These are phyloP conservation scores for Ctenopoma kingsleyae DNA, from an alignment of 2,797 vertebrate species.

Conservation along the genomic window DNA sequence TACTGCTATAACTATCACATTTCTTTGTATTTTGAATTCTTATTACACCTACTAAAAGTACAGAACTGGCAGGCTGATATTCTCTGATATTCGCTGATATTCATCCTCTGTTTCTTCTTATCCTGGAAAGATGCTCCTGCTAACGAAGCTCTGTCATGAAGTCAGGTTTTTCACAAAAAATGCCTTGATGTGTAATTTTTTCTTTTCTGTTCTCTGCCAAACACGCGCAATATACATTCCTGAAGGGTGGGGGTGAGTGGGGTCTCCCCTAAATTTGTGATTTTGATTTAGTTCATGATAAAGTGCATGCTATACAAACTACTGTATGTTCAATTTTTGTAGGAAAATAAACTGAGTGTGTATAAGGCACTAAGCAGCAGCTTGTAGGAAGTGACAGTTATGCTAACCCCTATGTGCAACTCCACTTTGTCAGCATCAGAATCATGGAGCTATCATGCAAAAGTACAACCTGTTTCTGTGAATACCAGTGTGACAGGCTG, in stretches of 20 bases:
- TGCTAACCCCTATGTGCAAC: neutral
- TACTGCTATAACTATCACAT: neutral
- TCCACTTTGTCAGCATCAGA: slow-evolving; percentile 21
- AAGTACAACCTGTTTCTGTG: slow-evolving; percentile 25
- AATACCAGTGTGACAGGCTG: neutral
- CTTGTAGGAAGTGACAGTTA: slow-evolving; percentile 23
- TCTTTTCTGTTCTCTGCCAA: neutral
- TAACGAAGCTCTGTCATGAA: no score
- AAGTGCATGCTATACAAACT: neutral
- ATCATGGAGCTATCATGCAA: neutral
- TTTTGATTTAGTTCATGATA: neutral
- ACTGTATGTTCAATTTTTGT: neutral
- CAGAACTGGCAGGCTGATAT: neutral
- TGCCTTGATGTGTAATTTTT: slow-evolving; percentile 1
- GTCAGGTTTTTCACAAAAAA: slow-evolving; percentile 7
- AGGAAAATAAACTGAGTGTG: neutral
- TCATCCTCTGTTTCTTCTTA: no score
- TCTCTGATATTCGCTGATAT: no score
- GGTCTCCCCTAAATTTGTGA: neutral
- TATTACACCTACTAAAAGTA: neutral
- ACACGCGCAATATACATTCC: neutral
- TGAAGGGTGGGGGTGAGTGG: neutral
- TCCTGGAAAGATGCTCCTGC: no score
- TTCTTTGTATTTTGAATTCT: neutral
- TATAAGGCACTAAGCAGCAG: slow-evolving; percentile 13